Conservation (phyloP, 1,140 invertebrate species). For the Sminthurinus signatus region DNA sequence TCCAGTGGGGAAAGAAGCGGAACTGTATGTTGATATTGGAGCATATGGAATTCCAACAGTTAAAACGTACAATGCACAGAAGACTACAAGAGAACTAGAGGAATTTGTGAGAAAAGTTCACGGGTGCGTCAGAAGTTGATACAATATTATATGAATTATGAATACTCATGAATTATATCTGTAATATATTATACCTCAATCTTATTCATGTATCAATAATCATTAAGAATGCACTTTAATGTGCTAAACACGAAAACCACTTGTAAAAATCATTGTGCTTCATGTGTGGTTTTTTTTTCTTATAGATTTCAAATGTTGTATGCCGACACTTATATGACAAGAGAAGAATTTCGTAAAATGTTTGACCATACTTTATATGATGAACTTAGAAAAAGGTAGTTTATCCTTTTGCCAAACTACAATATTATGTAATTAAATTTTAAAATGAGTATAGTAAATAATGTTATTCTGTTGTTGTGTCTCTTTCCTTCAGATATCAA, state of each 20-base stretch:
- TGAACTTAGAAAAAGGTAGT: constrained; percentile 55
- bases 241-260: no score
- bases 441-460: no score
- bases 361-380: constrained; percentile 75
- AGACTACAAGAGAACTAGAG: constrained; percentile 64
- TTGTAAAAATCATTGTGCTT: no score
- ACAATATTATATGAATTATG: constrained; percentile 30
- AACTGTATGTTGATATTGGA: constrained; percentile 71
- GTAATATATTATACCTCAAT: neutral
- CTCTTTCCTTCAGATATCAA: no score
- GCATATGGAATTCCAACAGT: constrained; percentile 69
- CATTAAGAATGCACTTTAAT: no score
- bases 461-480: no score
- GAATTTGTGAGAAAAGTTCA: constrained; percentile 59
- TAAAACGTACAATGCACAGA: constrained; percentile 54
- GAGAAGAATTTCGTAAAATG: constrained; percentile 71
- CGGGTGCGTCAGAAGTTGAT: no score
- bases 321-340: constrained; percentile 69
- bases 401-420: no score
- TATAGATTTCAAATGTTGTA: constrained; percentile 76
- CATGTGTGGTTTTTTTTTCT: no score
- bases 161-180: neutral
- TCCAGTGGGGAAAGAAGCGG: constrained; percentile 47
- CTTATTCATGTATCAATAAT: no score
- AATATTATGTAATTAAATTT: no score